These are phyloP conservation scores for Sthenelais limicola DNA, from an alignment of 2,888 invertebrate species.

Conservation along the genomic window DNA sequence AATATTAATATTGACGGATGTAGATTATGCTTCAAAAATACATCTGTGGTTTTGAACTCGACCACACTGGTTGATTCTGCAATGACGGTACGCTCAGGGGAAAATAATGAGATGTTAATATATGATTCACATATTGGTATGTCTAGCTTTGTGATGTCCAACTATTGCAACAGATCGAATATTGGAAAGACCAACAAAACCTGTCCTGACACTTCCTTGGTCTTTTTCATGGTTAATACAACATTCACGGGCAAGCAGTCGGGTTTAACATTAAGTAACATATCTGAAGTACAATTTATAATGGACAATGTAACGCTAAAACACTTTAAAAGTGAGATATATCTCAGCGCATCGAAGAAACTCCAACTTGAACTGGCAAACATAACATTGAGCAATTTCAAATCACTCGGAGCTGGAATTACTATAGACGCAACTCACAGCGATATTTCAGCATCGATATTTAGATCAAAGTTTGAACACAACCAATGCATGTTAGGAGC, in stretches of 20 bases:
- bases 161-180: no score
- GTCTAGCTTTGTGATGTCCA: no score
- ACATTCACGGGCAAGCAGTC: no score
- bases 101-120: neutral
- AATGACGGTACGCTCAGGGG: neutral
- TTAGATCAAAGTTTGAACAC: neutral
- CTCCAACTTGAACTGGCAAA: neutral
- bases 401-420: neutral
- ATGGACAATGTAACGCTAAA: neutral
- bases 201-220: no score
- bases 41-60: neutral
- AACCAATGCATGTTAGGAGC: constrained; percentile 1
- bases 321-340: neutral
- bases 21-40: constrained; percentile 1
- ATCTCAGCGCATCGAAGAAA: neutral
- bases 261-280: no score
- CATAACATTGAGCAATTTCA: constrained; percentile 18
- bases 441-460: neutral
- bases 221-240: no score
- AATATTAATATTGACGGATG: neutral
- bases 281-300: no score
- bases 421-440: neutral
- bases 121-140: no score
- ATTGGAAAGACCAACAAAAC: no score
- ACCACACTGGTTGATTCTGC: neutral